Conservation (phyloP, 2,888 invertebrate genomes). For the Tenthredo amoena region DNA sequence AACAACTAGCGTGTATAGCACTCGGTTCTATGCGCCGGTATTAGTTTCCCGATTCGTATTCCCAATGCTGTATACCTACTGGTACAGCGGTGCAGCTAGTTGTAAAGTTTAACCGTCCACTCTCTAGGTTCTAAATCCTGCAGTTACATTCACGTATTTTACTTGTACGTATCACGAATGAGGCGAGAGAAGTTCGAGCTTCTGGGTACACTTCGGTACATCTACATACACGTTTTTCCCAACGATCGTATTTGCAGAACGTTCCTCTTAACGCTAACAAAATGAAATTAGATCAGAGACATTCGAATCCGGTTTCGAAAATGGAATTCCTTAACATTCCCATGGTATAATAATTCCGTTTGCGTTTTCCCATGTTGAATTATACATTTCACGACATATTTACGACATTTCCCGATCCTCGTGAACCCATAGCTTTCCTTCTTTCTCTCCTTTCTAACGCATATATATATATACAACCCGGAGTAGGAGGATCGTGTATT, state of each 20-base stretch:
- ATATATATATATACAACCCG: not conserved
- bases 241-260: not conserved
- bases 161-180: not conserved
- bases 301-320: not conserved
- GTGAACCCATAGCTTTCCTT: not conserved
- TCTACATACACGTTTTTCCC: not conserved
- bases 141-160: not conserved
- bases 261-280: not conserved
- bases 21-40: not conserved
- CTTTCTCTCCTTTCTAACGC: not conserved
- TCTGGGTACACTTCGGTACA: not conserved
- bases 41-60: slow-evolving; percentile 45
- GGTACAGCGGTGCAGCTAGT: not conserved
- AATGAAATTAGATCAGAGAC: not conserved
- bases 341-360: not conserved
- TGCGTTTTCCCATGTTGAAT: not conserved
- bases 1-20: not conserved
- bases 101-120: slow-evolving; percentile 51
- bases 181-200: not conserved
- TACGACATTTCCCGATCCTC: too few species aligned
- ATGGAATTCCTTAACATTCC: not conserved
- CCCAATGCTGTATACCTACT: not conserved
- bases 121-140: slow-evolving; percentile 27
- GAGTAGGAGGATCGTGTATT: not conserved
- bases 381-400: not conserved